These are phyloP conservation scores for Galemys pyrenaicus DNA, from an alignment of 2,113 vertebrate genomes.

Conservation along the genomic window DNA sequence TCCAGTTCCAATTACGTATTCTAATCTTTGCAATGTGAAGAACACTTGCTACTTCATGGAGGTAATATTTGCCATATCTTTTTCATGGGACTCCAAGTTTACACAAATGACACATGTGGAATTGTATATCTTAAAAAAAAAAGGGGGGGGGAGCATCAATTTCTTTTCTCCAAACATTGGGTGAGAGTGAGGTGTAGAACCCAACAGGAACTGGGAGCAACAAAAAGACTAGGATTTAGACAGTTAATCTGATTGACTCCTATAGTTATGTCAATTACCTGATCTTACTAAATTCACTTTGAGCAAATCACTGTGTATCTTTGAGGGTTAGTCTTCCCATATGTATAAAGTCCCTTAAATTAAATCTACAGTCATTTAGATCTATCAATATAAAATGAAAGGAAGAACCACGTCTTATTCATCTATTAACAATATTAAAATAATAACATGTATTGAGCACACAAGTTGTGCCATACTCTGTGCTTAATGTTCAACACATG, in stretches of 20 bases:
- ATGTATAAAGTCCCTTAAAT: not conserved
- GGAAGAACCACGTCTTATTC: not conserved
- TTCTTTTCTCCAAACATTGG: not conserved
- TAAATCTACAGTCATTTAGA: not conserved
- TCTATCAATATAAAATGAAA: not conserved
- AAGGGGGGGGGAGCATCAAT: not conserved
- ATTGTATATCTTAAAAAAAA: not conserved
- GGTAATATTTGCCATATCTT: not conserved
- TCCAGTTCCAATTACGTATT: not conserved
- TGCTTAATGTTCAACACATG: not conserved
- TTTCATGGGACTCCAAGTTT: not conserved
- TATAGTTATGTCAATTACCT: not conserved
- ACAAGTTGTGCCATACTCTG: not conserved
- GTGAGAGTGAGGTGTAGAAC: not conserved
- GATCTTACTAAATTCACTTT: not conserved
- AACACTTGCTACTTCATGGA: not conserved
- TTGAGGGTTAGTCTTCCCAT: not conserved
- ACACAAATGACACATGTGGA: not conserved
- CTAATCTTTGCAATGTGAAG: not conserved
- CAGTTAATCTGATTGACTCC: not conserved
- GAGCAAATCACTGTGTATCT: not conserved
- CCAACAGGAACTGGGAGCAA: not conserved
- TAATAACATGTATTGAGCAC: not conserved
- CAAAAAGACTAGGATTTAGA: not conserved
- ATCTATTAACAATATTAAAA: not conserved